Conservation (phyloP, 2,888 invertebrate genomes). For the Xanthia togata region DNA sequence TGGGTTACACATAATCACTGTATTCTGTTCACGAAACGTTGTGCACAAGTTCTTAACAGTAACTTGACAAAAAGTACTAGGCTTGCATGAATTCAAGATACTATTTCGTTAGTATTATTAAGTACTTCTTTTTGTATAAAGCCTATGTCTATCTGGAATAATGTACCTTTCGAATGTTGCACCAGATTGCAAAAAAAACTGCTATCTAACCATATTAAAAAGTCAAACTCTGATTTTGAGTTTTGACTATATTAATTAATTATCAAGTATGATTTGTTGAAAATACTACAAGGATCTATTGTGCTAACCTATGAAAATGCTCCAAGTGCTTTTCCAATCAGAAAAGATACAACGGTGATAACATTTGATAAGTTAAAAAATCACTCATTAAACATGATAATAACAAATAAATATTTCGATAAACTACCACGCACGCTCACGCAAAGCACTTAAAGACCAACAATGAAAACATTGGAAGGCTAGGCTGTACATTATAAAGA, state of each 20-base stretch:
- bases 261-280: not conserved
- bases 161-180: too few species aligned
- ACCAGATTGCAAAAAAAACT: too few species aligned
- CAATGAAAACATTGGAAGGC: slow-evolving; percentile 42
- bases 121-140: too few species aligned
- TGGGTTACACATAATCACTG: too few species aligned
- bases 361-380: not conserved
- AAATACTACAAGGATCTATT: not conserved
- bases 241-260: not conserved
- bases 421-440: slow-evolving; percentile 41
- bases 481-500: slow-evolving; percentile 55
- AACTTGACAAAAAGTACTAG: too few species aligned
- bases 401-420: slow-evolving; percentile 36
- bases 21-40: too few species aligned
- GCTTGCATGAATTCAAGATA: too few species aligned
- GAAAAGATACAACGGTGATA: not conserved
- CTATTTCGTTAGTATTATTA: too few species aligned
- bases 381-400: slow-evolving; percentile 16
- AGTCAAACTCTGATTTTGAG: not conserved
- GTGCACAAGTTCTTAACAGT: too few species aligned
- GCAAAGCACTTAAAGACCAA: slow-evolving; percentile 39
- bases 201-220: too few species aligned
- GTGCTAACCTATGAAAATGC: too few species aligned
- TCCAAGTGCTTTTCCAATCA: not conserved
- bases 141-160: too few species aligned